Percentiles rank a stretch among this genome's conserved stretches.
These are phyloP conservation scores for Drosophila merina DNA, from an alignment of 2,888 invertebrate species.

Conservation along the genomic window DNA sequence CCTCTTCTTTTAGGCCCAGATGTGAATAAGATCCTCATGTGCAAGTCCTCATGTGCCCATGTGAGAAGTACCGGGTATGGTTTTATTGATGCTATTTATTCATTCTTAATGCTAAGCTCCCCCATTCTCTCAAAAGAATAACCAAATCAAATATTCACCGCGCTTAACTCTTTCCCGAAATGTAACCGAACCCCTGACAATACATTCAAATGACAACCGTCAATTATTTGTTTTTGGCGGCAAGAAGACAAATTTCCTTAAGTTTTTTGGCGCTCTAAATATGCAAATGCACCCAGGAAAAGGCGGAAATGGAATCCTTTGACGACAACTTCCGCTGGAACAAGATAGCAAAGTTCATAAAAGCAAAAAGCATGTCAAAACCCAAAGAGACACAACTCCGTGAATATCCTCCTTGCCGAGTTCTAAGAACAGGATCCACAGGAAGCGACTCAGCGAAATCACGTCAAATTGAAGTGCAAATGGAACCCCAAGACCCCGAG, in stretches of 20 bases:
- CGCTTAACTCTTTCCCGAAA: slow-evolving; percentile 5
- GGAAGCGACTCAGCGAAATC: slow-evolving; percentile 80
- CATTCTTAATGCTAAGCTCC: no score
- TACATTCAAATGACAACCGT: slow-evolving; percentile 1
- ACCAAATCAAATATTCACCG: background rate
- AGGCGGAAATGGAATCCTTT: slow-evolving; percentile 65
- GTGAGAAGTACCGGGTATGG: no score
- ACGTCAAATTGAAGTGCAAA: slow-evolving; percentile 72
- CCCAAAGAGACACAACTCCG: slow-evolving; percentile 30
- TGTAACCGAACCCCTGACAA: slow-evolving; percentile 5
- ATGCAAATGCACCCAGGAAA: slow-evolving; percentile 58
- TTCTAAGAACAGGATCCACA: slow-evolving; percentile 63
- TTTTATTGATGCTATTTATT: no score
- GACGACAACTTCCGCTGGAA: slow-evolving; percentile 63
- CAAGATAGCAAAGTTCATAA: slow-evolving; percentile 67
- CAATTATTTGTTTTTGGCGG: slow-evolving; percentile 54
- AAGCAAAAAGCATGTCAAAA: slow-evolving; percentile 74
- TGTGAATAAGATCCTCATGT: no score
- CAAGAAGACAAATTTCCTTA: slow-evolving; percentile 35
- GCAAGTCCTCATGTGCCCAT: no score
- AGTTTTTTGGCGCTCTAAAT: slow-evolving; percentile 63
- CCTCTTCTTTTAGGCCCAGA: no score
- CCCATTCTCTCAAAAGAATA: background rate
- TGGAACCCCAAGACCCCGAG: slow-evolving; percentile 55
- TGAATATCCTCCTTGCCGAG: slow-evolving; percentile 10